Percentiles rank a stretch among this genome's conserved stretches.
Evolutionary conservation across 2,888 invertebrate species (phyloP).

Genomic region (Diarsia mendica): DNA sequence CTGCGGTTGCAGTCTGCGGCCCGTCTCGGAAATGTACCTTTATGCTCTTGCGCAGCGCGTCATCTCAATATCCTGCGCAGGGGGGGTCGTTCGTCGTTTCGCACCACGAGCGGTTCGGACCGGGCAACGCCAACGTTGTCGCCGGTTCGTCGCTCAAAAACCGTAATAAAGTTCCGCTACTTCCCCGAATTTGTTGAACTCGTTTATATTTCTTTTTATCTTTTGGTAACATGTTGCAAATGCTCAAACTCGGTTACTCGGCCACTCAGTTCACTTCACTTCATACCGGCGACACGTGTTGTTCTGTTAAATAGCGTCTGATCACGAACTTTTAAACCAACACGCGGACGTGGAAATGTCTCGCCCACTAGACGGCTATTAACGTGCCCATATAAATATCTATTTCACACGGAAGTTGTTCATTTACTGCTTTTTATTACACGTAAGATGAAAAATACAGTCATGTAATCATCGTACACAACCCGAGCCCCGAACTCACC

Average conservation of each 20-base stretch:
- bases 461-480: no score
- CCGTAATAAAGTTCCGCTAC: constrained; percentile 76
- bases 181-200: constrained; percentile 76
- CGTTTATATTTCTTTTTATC: constrained; percentile 75
- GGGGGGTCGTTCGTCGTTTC: no score
- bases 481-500: no score
- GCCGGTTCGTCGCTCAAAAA: constrained; percentile 65
- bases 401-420: constrained; percentile 47
- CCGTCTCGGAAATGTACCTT: no score
- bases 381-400: constrained; percentile 41
- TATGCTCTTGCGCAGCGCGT: constrained; percentile 27
- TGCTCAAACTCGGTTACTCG: constrained; percentile 74
- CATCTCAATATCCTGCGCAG: constrained; percentile 34
- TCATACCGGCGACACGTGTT: constrained; percentile 30
- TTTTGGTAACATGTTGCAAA: constrained; percentile 71
- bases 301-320: constrained; percentile 41
- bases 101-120: no score
- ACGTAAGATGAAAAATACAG: constrained; percentile 4
- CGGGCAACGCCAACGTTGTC: constrained; percentile 32
- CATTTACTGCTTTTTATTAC: constrained; percentile 25
- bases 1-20: no score
- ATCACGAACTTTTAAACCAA: constrained; percentile 46
- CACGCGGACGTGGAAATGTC: constrained; percentile 31
- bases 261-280: constrained; percentile 64
- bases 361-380: constrained; percentile 25